Evolutionary conservation across 2,113 vertebrate species (phyloP), one percentile per base, ranked within the genome.

Genomic region (Callorhinus ursinus): DNA sequence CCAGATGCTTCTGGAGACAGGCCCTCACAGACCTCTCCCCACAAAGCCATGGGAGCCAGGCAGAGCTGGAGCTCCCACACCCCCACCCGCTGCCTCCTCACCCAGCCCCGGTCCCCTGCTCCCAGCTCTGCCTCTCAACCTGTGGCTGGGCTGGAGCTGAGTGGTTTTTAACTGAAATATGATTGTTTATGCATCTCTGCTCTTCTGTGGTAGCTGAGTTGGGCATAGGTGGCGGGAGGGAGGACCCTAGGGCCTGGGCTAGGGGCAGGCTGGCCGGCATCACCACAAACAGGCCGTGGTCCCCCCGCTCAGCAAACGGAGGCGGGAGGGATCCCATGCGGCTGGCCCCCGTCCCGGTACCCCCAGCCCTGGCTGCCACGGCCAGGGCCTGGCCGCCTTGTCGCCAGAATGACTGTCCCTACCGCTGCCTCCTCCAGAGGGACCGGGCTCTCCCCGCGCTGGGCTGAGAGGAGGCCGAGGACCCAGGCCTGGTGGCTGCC

Each of bases 61-160:
- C 5, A 5, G 69, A 26, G 13, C 57, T 7, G 33, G 15, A 36
- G 51, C 39, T 46, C 31, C 16, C 16, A 7, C 72, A 4, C 24
- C 14, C 39, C 42, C 3, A 2, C 51, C 24, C 57, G 2, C 2
- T 3, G 36, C 87, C 4, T 2, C 42, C 5, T n/a, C 0, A 2
- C 26, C 36, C 9, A 53, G 42, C 22, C n/a, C 59, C 49, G 1
- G 39, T 2, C n/a, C 46, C 49, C 8, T 0, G 2, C 61, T 28
- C n/a, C 63, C 63, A 10, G 84, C 49, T 22, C 83, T 7, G 63
- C 51, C 39, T 7, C 18, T 24, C 10, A 3, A 0, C 14, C 2
- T 1, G 28, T 53, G 12, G 51, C 39, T 5, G 65, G 13, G 22
- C 71, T 8, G 39, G 5, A 53, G n/a, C 88, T 11, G 4, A 39